Evolutionary conservation across 2,113 vertebrate genomes (phyloP), one percentile per base, ranked within the genome.

Genomic region (Typhlomys cinereus): DNA sequence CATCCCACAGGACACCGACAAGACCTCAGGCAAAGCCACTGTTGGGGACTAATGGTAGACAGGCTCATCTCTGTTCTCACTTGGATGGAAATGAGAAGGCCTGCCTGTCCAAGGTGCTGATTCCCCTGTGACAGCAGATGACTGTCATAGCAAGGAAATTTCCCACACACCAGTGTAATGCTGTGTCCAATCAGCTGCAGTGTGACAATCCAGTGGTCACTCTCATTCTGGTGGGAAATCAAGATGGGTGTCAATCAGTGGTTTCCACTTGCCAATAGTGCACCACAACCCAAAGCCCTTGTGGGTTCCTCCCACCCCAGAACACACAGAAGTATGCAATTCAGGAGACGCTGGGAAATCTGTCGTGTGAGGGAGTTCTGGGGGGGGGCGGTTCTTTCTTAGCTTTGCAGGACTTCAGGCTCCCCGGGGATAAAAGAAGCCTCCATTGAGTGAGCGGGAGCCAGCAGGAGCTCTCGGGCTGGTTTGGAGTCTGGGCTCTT

Each of bases 191-290:
- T 64, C 36, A 54, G 74, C 36, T 3, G 8, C 23, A 4, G 20
- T 5, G 0, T 39, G 12, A 15, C 48, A 39, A 18, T 29, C 8
- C 29, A 2, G 27, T 2, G 4, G 39, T 17, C 1, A 1, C 11
- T 36, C 12, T 7, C 0, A 59, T 25, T 18, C 12, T 13, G 34
- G 54, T 39, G 61, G 2, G 13, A 25, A 12, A 61, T 36, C 31
- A 23, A 15, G 39, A 50, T 41, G 41, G 50, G 36, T 25, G n/a
- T n/a, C n/a, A n/a, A 7, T 36, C 20, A 6, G 74, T 5, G 13
- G 61, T 36, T 75, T 36, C 66, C 23, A 8, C 31, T 31, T 71
- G 46, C 54, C 57, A 54, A 25, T 13, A 14, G 9, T 2, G 0
- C 3, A 29, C 11, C 3, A 29, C 25, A 39, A 66, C 48, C 57